phyloP scores from a whole-genome alignment of 2,888 invertebrate species.

The Unio delphinus region DNA sequence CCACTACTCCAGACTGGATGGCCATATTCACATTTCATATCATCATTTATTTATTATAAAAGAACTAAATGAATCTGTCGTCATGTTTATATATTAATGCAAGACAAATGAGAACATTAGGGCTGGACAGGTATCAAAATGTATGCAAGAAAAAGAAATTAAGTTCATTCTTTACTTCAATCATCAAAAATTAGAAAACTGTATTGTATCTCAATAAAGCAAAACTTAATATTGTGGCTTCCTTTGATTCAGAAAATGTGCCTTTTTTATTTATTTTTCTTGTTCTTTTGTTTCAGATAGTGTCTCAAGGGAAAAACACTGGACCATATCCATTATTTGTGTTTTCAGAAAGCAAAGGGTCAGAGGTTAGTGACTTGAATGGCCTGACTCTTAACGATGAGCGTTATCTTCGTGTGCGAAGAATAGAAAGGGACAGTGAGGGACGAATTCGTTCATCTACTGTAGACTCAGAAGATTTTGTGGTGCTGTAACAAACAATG shows the following conservation, averaged over 20 bases:
- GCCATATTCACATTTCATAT: too few relatives aligned
- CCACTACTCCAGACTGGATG: too few relatives aligned
- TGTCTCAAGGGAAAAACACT: constrained; percentile 73
- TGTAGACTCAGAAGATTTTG: constrained; percentile 62
- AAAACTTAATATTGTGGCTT: too few relatives aligned
- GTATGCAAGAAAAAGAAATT: too few relatives aligned
- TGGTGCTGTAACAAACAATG: constrained; percentile 48
- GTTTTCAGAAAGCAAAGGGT: constrained; percentile 79
- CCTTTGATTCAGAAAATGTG: too few relatives aligned
- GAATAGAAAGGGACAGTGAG: constrained; percentile 37
- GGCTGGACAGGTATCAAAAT: too few relatives aligned
- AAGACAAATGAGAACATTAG: too few relatives aligned
- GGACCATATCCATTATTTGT: constrained; percentile 88
- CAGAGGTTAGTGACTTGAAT: constrained; percentile 17
- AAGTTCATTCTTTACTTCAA: too few relatives aligned
- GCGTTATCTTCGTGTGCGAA: constrained; percentile 46
- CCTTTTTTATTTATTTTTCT: background rate
- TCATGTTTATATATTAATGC: background rate
- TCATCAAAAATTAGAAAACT: too few relatives aligned
- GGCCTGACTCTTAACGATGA: constrained; percentile 39
- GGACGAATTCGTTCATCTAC: constrained; percentile 49
- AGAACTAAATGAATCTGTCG: too few relatives aligned
- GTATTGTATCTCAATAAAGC: too few relatives aligned
- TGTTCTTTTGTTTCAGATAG: constrained; percentile 70
- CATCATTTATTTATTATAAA: too few relatives aligned